Percentiles rank a stretch among this genome's conserved stretches.
phyloP scores from a whole-genome alignment of 2,888 invertebrate genomes.

The Tromatobia lineatoria region DNA sequence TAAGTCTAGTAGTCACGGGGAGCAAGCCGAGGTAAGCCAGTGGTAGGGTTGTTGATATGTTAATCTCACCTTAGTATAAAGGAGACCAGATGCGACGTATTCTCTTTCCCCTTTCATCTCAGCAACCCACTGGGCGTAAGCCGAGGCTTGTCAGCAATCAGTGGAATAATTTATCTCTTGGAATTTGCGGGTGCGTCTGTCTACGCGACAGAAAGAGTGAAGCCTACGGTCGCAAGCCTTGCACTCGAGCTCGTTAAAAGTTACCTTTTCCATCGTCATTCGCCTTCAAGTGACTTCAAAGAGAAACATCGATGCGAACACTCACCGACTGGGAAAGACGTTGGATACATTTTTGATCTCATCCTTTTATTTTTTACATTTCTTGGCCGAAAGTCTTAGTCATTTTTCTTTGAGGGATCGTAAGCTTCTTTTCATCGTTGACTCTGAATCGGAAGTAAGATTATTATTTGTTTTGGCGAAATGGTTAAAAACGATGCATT shows the following conservation, averaged over 20 bases:
- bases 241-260: neutral
- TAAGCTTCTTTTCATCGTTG: too few species aligned
- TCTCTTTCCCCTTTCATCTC: slow-evolving; percentile 27
- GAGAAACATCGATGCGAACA: neutral
- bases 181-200: slow-evolving; percentile 21
- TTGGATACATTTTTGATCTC: neutral
- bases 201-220: neutral
- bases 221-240: neutral
- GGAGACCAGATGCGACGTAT: slow-evolving; percentile 51
- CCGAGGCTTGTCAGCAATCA: slow-evolving; percentile 70
- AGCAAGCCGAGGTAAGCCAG: slow-evolving; percentile 7
- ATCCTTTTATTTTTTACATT: neutral
- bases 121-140: slow-evolving; percentile 62
- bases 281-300: neutral
- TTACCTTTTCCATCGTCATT: neutral
- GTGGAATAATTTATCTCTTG: slow-evolving; percentile 65
- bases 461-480: too few species aligned
- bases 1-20: slow-evolving; percentile 22
- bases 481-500: too few species aligned
- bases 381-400: neutral
- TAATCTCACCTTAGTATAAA: slow-evolving; percentile 54
- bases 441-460: too few species aligned
- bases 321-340: slow-evolving; percentile 13
- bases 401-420: neutral
- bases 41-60: slow-evolving; percentile 49